Base-by-base conservation (phyloP, 1,140 invertebrate species). In the Brachionus rotundiformis region DNA sequence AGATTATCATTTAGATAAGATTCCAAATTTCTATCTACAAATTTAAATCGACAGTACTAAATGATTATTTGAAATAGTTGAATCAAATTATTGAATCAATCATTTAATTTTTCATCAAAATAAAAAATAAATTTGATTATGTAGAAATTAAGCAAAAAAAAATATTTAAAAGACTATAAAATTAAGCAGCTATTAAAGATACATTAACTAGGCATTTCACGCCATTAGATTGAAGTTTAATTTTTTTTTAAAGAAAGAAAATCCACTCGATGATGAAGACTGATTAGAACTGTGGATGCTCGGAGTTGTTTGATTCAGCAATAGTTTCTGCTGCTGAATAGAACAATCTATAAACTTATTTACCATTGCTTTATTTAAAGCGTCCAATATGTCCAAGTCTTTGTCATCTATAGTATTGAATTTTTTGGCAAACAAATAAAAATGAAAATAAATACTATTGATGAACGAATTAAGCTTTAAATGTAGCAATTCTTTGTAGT, bases 401-500 rank as follows among this genome's bases (percentile, higher is more conserved):
- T 79, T 79, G 23, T 79, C 76, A 23, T 79, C 76, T 29, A 79
- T 61, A 6, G 59, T 79, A 27, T 59, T 54, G 27, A 59, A 59
- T 33, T 27, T 33, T 31, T 63, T 54, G 25, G 44, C 29, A 63
- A 79, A 79, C 76, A 79, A 41, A 63, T 59, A 63, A 29, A 79
- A 79, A 63, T 79, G 76, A 59, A 79, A 59, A 63, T 79, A 79
- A 63, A 79, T 63, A 79, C 76, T 79, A 29, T 81, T 61, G 13
- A 75, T 31, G 23, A 36, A 61, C 85, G 94, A 92, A 90, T 97
- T 95, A 85, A 98, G 91, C 85, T 93, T 93, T 86, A 98, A 91
- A 84, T 94, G 91, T 85, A 94, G 93, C 85, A 98, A 92, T 90
- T 97, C 94, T 89, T 93, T 92, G 90, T 97, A 98, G 91, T 98